These are phyloP conservation scores for Sciaenops ocellatus DNA, from an alignment of 2,797 vertebrate genomes.

Conservation along the genomic window DNA sequence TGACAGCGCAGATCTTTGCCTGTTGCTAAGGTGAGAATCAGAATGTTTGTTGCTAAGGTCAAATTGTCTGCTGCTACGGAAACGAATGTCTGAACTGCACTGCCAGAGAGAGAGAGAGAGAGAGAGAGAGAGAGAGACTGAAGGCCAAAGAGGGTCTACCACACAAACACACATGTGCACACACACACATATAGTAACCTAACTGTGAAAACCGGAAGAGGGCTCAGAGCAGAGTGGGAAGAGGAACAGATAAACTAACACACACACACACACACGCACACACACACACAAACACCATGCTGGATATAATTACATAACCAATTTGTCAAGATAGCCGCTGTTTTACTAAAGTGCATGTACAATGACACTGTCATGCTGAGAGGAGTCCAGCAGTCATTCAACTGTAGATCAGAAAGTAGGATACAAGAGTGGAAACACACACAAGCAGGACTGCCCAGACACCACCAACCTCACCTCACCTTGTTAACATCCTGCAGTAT, in stretches of 20 bases:
- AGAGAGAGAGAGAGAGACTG: slow-evolving; percentile 22
- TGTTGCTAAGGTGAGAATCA: slow-evolving; percentile 68
- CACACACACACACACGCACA: neutral
- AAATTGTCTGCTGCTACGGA: slow-evolving; percentile 67
- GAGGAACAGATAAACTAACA: slow-evolving; percentile 23
- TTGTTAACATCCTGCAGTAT: slow-evolving; percentile 1
- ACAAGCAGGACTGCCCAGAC: neutral
- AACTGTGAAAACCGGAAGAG: slow-evolving; percentile 27
- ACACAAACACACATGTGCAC: slow-evolving; percentile 12
- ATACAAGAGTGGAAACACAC: neutral
- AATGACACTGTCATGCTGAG: neutral
- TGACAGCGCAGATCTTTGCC: slow-evolving; percentile 64
- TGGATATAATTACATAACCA: slow-evolving; percentile 7
- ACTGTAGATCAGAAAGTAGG: neutral
- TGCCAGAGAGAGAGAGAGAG: slow-evolving; percentile 27
- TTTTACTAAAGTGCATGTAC: neutral
- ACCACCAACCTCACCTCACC: neutral
- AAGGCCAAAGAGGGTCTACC: slow-evolving; percentile 29
- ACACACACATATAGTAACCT: slow-evolving; percentile 30
- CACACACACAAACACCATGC: neutral
- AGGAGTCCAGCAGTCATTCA: neutral
- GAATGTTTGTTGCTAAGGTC: slow-evolving; percentile 70
- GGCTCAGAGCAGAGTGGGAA: slow-evolving; percentile 24
- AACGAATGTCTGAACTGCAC: slow-evolving; percentile 56
- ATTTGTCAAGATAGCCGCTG: neutral